Evolutionary conservation across 2,888 invertebrate species (phyloP).

Genomic region (Girardia tigrina): DNA sequence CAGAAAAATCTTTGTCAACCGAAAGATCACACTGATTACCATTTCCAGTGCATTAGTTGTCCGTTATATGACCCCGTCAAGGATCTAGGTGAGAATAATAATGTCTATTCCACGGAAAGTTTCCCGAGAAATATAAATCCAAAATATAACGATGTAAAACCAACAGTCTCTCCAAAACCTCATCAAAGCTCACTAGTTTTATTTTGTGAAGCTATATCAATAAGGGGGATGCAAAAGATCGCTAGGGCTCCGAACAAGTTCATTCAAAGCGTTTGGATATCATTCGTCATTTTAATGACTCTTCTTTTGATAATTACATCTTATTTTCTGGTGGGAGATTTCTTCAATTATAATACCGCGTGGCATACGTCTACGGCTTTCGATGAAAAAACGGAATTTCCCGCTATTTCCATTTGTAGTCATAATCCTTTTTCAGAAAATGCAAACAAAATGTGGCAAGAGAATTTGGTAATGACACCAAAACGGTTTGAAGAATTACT

Average conservation of each 20-base stretch:
- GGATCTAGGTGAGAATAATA: background rate
- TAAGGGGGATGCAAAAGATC: constrained; percentile 36
- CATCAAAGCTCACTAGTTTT: background rate
- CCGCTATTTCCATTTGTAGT: constrained; percentile 34
- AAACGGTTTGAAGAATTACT: constrained; percentile 25
- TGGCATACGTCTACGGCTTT: constrained; percentile 35
- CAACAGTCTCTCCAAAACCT: background rate
- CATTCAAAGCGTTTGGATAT: constrained; percentile 34
- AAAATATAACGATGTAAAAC: background rate
- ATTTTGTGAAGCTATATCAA: constrained; percentile 34
- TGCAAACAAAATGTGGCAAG: constrained; percentile 34
- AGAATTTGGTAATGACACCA: constrained; percentile 30
- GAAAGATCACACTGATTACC: constrained; percentile 1
- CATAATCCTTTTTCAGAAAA: constrained; percentile 35
- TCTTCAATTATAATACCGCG: constrained; percentile 35
- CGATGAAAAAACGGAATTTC: constrained; percentile 34
- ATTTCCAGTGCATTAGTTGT: background rate
- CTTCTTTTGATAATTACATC: constrained; percentile 27
- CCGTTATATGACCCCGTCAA: background rate
- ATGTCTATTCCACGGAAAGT: background rate
- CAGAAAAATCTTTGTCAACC: constrained; percentile 9
- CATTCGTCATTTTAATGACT: constrained; percentile 35
- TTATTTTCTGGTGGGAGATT: constrained; percentile 31
- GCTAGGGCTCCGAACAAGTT: constrained; percentile 30
- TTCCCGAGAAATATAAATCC: background rate